Conservation (phyloP, 2,113 vertebrate species). For the Triplophysa dalaica region DNA sequence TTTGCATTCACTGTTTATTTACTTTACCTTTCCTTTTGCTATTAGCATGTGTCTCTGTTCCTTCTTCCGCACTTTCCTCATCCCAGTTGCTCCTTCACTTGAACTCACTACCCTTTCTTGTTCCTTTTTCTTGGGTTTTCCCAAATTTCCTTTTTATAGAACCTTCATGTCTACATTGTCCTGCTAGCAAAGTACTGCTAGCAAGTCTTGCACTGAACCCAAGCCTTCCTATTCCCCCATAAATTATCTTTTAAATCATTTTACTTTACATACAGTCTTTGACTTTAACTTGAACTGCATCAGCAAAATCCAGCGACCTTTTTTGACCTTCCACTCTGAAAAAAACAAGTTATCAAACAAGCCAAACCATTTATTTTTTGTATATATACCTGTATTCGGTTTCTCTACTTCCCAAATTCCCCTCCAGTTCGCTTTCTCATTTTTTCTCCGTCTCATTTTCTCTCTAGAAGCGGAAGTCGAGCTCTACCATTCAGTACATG, state of each 20-base stretch:
- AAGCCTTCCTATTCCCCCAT: background rate
- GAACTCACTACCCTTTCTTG: background rate
- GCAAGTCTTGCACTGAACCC: conserved; percentile 13
- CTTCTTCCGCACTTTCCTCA: conserved; percentile 41
- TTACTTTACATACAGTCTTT: background rate
- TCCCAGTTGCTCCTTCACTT: background rate
- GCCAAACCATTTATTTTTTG: background rate
- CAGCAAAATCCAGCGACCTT: background rate
- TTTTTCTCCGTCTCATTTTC: conserved; percentile 45
- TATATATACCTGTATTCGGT: background rate
- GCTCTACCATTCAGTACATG: conserved; percentile 78
- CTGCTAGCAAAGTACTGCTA: background rate
- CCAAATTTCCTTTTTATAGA: background rate
- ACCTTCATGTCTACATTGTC: background rate
- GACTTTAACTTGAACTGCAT: background rate
- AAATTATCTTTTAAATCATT: conserved; percentile 1
- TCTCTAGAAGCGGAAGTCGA: conserved; percentile 79
- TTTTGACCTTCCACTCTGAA: background rate
- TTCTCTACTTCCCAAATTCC: background rate
- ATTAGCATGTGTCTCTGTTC: conserved; percentile 1
- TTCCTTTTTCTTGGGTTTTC: background rate
- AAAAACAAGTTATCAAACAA: background rate
- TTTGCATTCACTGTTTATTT: conserved; percentile 3
- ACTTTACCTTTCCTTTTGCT: conserved; percentile 11
- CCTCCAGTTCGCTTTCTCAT: background rate